These are phyloP conservation scores for Ectobius pallidus DNA, from an alignment of 2,888 invertebrate species.

Conservation along the genomic window DNA sequence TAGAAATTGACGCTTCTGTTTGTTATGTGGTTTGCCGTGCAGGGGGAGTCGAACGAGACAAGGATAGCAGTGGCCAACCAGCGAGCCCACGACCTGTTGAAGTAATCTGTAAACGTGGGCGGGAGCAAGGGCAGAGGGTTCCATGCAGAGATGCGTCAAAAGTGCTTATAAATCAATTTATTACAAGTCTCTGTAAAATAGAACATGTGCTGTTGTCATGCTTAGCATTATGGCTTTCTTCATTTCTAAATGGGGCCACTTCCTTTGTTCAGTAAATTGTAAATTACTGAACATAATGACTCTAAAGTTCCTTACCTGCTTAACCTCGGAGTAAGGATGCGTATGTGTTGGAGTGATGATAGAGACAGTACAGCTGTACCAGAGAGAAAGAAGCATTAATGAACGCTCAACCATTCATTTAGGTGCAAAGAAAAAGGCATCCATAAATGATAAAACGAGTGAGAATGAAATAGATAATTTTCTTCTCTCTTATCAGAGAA, in stretches of 20 bases:
- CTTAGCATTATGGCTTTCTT: conserved; percentile 28
- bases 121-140: conserved; percentile 27
- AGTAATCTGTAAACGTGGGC: conserved; percentile 61
- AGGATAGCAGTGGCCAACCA: conserved; percentile 97
- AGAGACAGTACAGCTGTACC: no score
- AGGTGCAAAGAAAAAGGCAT: no score
- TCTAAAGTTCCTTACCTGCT: not conserved
- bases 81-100: conserved; percentile 94
- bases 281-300: no score
- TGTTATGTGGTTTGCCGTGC: conserved; percentile 45
- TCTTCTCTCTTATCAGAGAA: no score
- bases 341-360: no score
- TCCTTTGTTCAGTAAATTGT: not conserved
- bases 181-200: conserved; percentile 31
- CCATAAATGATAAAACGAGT: no score
- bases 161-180: conserved; percentile 40
- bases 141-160: conserved; percentile 32
- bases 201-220: conserved; percentile 23
- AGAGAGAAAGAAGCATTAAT: no score
- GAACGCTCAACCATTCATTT: no score
- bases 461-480: no score
- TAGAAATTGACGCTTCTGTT: conserved; percentile 34
- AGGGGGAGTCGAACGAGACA: conserved; percentile 92
- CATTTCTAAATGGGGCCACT: conserved; percentile 30
- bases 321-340: no score